Evolutionary conservation across 2,888 invertebrate species (phyloP), one percentile per base, ranked within the genome.

Genomic region (Hirtodrosophila duncani): DNA sequence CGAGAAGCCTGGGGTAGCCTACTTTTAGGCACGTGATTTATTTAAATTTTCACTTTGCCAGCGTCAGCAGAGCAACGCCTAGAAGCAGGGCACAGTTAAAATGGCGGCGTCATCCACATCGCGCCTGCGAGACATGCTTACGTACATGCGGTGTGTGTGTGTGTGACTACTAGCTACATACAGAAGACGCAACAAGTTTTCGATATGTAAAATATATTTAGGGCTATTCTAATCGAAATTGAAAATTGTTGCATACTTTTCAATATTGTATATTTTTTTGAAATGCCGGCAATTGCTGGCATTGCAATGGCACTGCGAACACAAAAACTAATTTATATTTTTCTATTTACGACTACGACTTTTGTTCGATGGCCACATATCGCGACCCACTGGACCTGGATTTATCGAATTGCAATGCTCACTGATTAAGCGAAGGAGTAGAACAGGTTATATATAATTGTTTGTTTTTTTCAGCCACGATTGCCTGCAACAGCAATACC

Each of bases 11-110:
- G 14, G 18, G 16, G 23, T 66, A 64, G 77, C 31, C 75, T 70
- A 78, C 77, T 78, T 78, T 78, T 67, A 64, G 77, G 77, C 79
- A 56, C 64, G 60, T 56, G 55, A 50, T 57, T 50, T 57, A 69
- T 38, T 62, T 23, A 56, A 60, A 52, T 49, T 53, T 51, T 50
- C 36, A 30, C 36, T 65, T 67, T 60, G 66, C 62, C 53, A 70
- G 60, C 81, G 75, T 77, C 77, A 77, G 61, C 81, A 81, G 81
- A 77, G 61, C 81, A 81, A 77, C 77, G 81, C 77, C 77, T 79
- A 81, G 67, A 81, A 79, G 75, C 68, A 64, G 75, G 49, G 66
- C 56, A 63, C 42, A 53, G 65, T 48, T 34, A 77, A 81, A 63
- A 78, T 81, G 77, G 79, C 79, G 81, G 55, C 60, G 37, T 24